A percentile compares a stretch with the other conserved stretches of the same genome.
Conservation (phyloP, 2,113 vertebrate genomes). For the Etheostoma spectabile region DNA sequence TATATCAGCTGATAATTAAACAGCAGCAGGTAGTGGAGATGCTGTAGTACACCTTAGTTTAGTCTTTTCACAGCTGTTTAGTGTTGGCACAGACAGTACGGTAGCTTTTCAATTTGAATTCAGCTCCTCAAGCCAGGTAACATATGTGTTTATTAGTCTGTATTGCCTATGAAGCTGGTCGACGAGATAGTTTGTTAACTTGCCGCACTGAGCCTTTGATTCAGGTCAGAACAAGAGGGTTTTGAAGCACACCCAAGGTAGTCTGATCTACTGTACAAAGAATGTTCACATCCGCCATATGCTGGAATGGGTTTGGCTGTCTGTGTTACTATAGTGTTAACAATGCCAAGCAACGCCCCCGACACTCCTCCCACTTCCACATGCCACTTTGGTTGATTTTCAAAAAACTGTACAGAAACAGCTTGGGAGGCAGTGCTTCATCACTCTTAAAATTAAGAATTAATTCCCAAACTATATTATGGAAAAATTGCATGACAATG, state of each 20-base stretch:
- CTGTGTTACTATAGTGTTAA: not conserved
- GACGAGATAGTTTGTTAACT: not conserved
- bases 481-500: not conserved
- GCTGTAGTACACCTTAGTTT: not conserved
- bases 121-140: not conserved
- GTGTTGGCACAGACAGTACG: not conserved
- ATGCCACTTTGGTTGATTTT: not conserved
- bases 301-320: not conserved
- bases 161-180: not conserved
- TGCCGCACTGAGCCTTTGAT: not conserved
- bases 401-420: too few relatives aligned
- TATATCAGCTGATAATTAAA: not conserved
- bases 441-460: not conserved
- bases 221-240: not conserved
- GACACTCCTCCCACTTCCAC: not conserved
- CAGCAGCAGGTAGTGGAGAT: not conserved
- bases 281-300: not conserved
- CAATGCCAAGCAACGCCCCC: not conserved
- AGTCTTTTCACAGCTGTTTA: not conserved
- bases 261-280: not conserved
- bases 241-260: not conserved
- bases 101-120: not conserved
- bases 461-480: not conserved
- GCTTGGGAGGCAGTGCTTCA: not conserved
- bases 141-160: not conserved